Conservation (phyloP, 2,888 invertebrate species). For the Muschampia plurimacula region DNA sequence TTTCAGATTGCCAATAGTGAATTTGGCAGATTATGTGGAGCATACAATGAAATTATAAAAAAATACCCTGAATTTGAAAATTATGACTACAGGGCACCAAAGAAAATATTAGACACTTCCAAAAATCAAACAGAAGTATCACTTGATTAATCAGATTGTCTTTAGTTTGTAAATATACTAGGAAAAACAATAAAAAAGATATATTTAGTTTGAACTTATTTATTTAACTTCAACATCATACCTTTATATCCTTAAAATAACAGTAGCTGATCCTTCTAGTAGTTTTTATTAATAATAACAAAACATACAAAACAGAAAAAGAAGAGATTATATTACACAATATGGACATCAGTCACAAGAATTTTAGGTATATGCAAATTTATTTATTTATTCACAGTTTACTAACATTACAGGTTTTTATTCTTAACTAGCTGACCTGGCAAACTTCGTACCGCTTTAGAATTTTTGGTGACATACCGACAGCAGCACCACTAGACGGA, state of each 20-base stretch:
- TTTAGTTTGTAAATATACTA: conserved; percentile 55
- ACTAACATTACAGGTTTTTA: too few species aligned
- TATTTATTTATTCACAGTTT: too few species aligned
- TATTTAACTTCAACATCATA: conserved; percentile 5
- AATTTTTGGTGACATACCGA: too few species aligned
- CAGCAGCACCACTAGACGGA: too few species aligned
- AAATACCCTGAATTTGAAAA: conserved; percentile 87
- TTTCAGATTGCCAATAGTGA: conserved; percentile 92
- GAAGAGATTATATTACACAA: too few species aligned
- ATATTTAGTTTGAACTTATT: conserved; percentile 41
- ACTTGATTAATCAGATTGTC: conserved; percentile 34
- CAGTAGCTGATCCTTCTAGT: too few species aligned
- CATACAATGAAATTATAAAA: conserved; percentile 90
- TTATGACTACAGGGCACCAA: conserved; percentile 89
- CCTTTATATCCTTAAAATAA: neutral
- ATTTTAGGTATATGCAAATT: too few species aligned
- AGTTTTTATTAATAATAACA: too few species aligned
- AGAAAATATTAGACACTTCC: conserved; percentile 51
- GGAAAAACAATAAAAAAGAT: conserved; percentile 45
- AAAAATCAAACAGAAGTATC: conserved; percentile 49
- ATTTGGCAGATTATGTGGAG: conserved; percentile 90
- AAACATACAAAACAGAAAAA: too few species aligned
- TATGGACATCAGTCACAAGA: too few species aligned
- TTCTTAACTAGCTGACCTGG: too few species aligned
- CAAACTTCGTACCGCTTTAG: too few species aligned